phyloP scores from a whole-genome alignment of 2,888 invertebrate species.

The Seladonia tumulorum region DNA sequence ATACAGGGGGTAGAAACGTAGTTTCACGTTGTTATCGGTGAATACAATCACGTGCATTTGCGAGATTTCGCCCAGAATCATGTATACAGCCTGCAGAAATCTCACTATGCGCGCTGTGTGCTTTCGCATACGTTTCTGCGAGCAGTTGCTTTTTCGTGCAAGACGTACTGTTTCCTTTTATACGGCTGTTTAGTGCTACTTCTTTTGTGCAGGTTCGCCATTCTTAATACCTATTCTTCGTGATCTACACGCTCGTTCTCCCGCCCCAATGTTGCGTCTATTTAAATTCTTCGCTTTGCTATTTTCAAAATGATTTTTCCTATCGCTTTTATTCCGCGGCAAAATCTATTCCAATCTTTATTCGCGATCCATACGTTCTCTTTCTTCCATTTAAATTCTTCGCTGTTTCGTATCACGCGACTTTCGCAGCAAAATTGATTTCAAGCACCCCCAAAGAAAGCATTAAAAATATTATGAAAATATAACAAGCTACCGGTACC shows the following conservation, averaged over 20 bases:
- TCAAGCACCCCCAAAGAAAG: not conserved
- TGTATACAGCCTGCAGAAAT: not conserved
- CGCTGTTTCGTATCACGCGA: too few species aligned
- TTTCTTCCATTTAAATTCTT: not conserved
- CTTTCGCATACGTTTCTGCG: constrained; percentile 5
- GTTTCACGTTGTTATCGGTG: constrained; percentile 34
- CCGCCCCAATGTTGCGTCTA: not conserved
- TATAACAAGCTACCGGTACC: not conserved
- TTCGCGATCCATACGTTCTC: not conserved
- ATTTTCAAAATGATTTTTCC: not conserved
- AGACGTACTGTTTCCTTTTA: not conserved
- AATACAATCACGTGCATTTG: constrained; percentile 39
- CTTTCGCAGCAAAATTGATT: not conserved
- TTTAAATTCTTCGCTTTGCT: not conserved
- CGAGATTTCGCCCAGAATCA: constrained; percentile 24
- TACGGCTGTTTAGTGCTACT: not conserved
- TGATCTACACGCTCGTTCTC: not conserved
- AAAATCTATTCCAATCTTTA: not conserved
- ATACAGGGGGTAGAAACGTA: constrained; percentile 5
- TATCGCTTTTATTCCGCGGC: not conserved
- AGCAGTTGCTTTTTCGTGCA: constrained; percentile 7
- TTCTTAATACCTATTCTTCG: not conserved
- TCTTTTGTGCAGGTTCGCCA: not conserved
- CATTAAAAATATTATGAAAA: not conserved
- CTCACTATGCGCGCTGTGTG: not conserved